Percentiles rank a stretch among this genome's conserved stretches.
These are phyloP conservation scores for Agrochola lychnidis DNA, from an alignment of 2,888 invertebrate genomes.

Conservation along the genomic window DNA sequence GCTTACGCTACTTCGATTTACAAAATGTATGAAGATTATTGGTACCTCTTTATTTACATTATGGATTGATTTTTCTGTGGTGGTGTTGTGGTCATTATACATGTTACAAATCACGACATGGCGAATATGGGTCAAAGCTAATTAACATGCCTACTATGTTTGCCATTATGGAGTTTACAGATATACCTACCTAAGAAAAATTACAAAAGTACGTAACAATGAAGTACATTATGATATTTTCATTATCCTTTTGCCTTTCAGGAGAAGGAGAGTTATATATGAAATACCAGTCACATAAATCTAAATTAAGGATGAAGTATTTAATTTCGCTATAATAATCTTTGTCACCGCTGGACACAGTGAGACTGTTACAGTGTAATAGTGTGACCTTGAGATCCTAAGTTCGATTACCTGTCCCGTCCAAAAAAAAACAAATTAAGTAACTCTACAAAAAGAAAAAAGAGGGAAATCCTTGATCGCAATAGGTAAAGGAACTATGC, in stretches of 20 bases:
- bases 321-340: background rate
- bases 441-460: background rate
- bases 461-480: background rate
- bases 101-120: background rate
- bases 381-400: slow-evolving; percentile 20
- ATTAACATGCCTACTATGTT: background rate
- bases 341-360: background rate
- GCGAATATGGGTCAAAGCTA: background rate
- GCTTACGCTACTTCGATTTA: slow-evolving; percentile 8
- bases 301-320: background rate
- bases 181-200: background rate
- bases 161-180: background rate
- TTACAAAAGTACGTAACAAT: background rate
- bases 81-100: background rate
- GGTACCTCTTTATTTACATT: background rate
- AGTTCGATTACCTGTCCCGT: slow-evolving; percentile 29
- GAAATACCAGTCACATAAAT: background rate
- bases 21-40: slow-evolving; percentile 4
- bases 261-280: too few species aligned
- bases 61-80: background rate
- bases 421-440: slow-evolving; percentile 19
- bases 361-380: background rate
- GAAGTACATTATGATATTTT: background rate
- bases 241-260: background rate
- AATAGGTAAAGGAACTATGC: background rate